Conservation (phyloP, 2,113 vertebrate species). For the Callionymus lyra region DNA sequence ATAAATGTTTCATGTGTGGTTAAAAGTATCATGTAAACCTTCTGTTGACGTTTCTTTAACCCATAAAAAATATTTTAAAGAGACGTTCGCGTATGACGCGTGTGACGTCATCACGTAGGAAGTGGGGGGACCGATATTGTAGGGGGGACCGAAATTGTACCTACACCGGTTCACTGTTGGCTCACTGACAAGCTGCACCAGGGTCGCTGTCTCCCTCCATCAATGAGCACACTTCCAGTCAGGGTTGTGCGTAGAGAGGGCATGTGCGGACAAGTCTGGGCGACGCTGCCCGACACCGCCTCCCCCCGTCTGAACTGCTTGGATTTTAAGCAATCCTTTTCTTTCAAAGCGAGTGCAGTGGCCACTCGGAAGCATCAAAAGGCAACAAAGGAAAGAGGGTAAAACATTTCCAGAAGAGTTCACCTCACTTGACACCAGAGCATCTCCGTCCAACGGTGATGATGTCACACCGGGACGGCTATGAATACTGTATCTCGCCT, state of each 20-base stretch:
- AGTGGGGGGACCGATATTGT: not conserved
- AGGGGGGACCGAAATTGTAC: no score
- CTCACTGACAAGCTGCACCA: no score
- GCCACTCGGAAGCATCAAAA: no score
- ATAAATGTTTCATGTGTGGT: no score
- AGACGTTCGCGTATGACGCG: no score
- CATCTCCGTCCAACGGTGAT: constrained; percentile 5
- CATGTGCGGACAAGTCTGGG: constrained; percentile 28
- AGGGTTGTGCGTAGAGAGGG: constrained; percentile 1
- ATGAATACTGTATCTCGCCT: constrained; percentile 15
- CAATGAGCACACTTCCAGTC: not conserved
- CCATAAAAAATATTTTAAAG: no score
- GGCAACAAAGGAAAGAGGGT: not conserved
- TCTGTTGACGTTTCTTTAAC: no score
- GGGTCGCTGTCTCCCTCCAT: not conserved
- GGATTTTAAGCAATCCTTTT: no score
- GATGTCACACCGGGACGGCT: constrained; percentile 9
- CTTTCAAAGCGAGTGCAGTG: no score
- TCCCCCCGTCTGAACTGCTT: constrained; percentile 7
- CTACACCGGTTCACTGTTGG: no score
- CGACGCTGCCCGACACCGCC: constrained; percentile 18
- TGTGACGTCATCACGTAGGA: no score
- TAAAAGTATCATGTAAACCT: no score
- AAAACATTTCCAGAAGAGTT: constrained; percentile 18
- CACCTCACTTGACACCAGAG: constrained; percentile 26